Evolutionary conservation across 2,888 invertebrate species (phyloP), one percentile per base, ranked within the genome.

Genomic region (Chaetogeoica ovagalla): DNA sequence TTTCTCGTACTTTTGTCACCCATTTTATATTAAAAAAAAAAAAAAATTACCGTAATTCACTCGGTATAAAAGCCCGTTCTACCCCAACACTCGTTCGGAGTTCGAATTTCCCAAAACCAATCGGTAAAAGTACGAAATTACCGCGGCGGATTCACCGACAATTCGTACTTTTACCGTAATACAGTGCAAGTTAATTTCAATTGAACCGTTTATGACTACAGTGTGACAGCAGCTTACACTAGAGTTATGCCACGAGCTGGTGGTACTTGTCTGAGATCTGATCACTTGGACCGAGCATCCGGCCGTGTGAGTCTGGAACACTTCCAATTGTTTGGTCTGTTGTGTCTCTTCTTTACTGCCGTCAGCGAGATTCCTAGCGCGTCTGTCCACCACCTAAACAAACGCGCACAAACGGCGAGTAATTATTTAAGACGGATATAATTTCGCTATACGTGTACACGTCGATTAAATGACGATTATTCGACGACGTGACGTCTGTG

Each of bases 241-340:
- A 62, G 83, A 83, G 62, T 83, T 82, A 73, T 83, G 83, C 83
- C 83, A 83, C 57, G 84, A 83, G 69, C 83, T 83, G 48, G 82
- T 82, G 74, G 83, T 84, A 75, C 83, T 84, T 19, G 83, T 88
- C 86, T 83, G 90, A 86, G 92, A 90, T 84, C 92, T 90, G 88
- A 93, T 89, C 83, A 93, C 92, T 84, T 92, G 91, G 85, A 93
- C 88, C 52, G 89, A 89, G 70, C 91, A 90, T 11, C 90, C 91
- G 66, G 92, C 91, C 82, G 90, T 90, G 85, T 90, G 91, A 75
- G 91, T 90, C 85, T 92, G 89, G 83, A 92, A 88, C 84, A 93
- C 92, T 86, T 93, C 92, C 88, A 92, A 89, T 83, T 88, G 88
- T 83, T 88, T 86, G 82, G 86, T 84, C 87, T 88, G 52, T 85